These are phyloP conservation scores for Drosophila leonis DNA, from an alignment of 2,888 invertebrate species.

Conservation along the genomic window DNA sequence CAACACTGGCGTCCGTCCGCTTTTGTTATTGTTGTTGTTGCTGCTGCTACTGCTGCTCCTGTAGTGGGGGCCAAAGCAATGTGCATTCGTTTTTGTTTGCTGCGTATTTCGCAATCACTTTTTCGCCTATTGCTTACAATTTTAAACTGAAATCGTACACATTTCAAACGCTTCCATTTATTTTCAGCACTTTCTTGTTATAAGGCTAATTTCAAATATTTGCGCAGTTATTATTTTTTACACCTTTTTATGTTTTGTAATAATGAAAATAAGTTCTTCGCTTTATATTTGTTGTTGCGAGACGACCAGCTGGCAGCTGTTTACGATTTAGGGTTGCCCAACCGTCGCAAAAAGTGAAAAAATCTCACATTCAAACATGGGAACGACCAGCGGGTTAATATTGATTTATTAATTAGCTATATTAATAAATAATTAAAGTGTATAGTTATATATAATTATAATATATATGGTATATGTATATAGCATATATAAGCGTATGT, in stretches of 20 bases:
- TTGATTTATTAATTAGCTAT: conserved; percentile 78
- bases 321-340: conserved; percentile 63
- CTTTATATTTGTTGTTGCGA: conserved; percentile 65
- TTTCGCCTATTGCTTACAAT: conserved; percentile 34
- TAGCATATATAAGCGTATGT: conserved; percentile 54
- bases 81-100: conserved; percentile 44
- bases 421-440: conserved; percentile 57
- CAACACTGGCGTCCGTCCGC: conserved; percentile 64
- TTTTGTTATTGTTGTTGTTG: conserved; percentile 58
- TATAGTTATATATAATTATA: conserved; percentile 35
- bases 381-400: conserved; percentile 55
- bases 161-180: not conserved
- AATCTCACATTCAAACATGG: conserved; percentile 38
- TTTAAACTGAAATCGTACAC: not conserved
- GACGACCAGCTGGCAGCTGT: conserved; percentile 70
- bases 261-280: conserved; percentile 58
- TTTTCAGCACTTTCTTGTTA: not conserved
- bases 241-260: conserved; percentile 58
- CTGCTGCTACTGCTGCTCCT: conserved; percentile 43
- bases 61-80: conserved; percentile 28
- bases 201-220: conserved; percentile 18
- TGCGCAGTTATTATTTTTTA: conserved; percentile 23
- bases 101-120: conserved; percentile 73
- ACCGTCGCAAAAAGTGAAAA: conserved; percentile 19
- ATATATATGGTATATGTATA: conserved; percentile 50